Percentiles rank a stretch among this genome's conserved stretches.
Conservation (phyloP, 2,797 vertebrate species). For the Emys orbicularis region DNA sequence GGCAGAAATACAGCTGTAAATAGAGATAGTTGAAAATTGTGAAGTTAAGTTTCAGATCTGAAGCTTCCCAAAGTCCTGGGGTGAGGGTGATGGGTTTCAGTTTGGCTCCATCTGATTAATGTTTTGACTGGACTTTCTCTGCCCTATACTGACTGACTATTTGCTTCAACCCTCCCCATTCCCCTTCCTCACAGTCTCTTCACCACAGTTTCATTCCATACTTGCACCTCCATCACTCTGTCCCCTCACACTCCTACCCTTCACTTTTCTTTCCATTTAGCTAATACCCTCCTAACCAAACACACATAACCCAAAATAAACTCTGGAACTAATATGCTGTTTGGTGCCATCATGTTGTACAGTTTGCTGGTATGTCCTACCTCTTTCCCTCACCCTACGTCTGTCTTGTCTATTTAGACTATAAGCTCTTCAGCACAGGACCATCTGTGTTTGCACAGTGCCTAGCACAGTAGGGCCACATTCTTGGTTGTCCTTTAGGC, state of each 20-base stretch:
- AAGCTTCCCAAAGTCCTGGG: not conserved
- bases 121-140: not conserved
- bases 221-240: too few species aligned
- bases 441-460: not conserved
- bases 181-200: not conserved
- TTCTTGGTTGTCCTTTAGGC: not conserved
- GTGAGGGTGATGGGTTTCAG: not conserved
- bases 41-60: not conserved
- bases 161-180: not conserved
- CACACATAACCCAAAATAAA: not conserved
- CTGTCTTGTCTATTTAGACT: not conserved
- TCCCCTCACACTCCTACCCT: not conserved
- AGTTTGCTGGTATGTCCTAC: not conserved
- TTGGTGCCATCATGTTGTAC: not conserved
- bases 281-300: not conserved
- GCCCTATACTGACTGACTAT: not conserved
- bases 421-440: not conserved
- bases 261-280: not conserved
- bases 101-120: not conserved
- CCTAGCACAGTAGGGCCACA: not conserved
- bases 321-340: not conserved
- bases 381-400: not conserved
- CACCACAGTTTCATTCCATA: not conserved
- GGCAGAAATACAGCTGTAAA: not conserved
- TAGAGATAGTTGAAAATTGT: fast-evolving